A percentile compares a stretch with the other conserved stretches of the same genome.
Conservation (phyloP, 1,140 invertebrate species). For the Listronotus bonariensis region DNA sequence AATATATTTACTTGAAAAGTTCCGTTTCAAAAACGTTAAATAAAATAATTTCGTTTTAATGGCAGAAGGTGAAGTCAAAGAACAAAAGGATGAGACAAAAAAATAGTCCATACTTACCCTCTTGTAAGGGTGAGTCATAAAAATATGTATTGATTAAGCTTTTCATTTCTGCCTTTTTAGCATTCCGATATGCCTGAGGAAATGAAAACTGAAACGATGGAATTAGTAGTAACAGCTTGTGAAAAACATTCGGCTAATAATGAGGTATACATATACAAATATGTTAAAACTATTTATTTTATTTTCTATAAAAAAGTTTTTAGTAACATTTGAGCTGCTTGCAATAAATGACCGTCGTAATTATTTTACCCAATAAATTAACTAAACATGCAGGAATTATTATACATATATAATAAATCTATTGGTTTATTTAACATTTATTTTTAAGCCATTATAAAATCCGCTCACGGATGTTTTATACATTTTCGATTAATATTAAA, state of each 20-base stretch:
- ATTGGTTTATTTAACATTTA: no score
- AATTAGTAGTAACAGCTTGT: slow-evolving; percentile 87
- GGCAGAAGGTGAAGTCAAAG: slow-evolving; percentile 58
- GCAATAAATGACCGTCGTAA: no score
- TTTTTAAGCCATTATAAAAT: no score
- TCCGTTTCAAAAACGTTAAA: background rate
- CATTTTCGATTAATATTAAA: no score
- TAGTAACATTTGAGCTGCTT: no score
- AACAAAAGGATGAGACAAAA: slow-evolving; percentile 62
- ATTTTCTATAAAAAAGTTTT: no score
- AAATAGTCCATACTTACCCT: slow-evolving; percentile 75
- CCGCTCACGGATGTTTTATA: no score
- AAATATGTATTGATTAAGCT: slow-evolving; percentile 9
- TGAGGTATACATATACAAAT: slow-evolving; percentile 62
- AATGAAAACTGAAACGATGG: slow-evolving; percentile 85
- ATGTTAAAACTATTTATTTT: no score
- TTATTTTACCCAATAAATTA: no score
- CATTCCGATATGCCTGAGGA: slow-evolving; percentile 90
- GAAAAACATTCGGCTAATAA: slow-evolving; percentile 88
- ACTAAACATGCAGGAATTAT: no score
- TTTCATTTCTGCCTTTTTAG: slow-evolving; percentile 56
- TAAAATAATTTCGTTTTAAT: slow-evolving; percentile 39
- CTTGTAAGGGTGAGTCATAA: slow-evolving; percentile 66
- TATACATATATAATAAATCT: no score
- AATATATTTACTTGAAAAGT: background rate